Percentiles rank a stretch among this genome's conserved stretches.
phyloP scores from a whole-genome alignment of 2,888 invertebrate species.

The Liodrosophila aerea region DNA sequence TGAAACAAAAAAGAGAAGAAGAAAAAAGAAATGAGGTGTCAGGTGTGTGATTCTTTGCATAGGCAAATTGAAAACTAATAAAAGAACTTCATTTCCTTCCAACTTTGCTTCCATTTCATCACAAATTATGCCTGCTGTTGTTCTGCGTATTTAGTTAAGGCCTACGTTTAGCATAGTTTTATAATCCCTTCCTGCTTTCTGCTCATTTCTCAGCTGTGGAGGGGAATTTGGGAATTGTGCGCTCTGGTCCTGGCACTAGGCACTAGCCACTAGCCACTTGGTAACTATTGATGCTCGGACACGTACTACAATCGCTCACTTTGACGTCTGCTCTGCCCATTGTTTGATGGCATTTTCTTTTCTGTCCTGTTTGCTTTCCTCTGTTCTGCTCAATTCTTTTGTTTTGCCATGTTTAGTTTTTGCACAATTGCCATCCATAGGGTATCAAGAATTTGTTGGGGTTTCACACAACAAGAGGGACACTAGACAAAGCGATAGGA shows the following conservation, averaged over 20 bases:
- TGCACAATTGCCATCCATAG: constrained; percentile 21
- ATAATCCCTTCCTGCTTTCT: constrained; percentile 15
- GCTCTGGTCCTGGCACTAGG: too few species aligned
- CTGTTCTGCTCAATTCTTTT: constrained; percentile 13
- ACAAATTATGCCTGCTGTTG: constrained; percentile 37
- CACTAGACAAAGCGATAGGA: too few species aligned
- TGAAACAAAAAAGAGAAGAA: background rate
- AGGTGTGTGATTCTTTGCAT: constrained; percentile 45
- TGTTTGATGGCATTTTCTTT: constrained; percentile 41
- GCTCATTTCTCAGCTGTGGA: constrained; percentile 24
- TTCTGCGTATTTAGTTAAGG: constrained; percentile 13
- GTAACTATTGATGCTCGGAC: constrained; percentile 62
- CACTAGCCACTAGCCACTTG: constrained; percentile 38
- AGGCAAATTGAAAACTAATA: constrained; percentile 60
- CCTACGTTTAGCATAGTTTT: constrained; percentile 23
- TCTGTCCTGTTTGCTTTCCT: constrained; percentile 7
- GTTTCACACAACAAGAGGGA: too few species aligned
- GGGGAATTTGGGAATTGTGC: constrained; percentile 19
- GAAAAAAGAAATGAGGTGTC: constrained; percentile 24
- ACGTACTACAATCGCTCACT: constrained; percentile 70
- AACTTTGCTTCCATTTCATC: constrained; percentile 1
- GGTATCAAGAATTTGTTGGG: background rate
- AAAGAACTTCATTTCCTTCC: constrained; percentile 3
- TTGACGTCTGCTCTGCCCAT: constrained; percentile 54
- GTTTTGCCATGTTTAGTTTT: constrained; percentile 19